Evolutionary conservation across 1,140 invertebrate genomes (phyloP).

Genomic region (Drosophila tristis): DNA sequence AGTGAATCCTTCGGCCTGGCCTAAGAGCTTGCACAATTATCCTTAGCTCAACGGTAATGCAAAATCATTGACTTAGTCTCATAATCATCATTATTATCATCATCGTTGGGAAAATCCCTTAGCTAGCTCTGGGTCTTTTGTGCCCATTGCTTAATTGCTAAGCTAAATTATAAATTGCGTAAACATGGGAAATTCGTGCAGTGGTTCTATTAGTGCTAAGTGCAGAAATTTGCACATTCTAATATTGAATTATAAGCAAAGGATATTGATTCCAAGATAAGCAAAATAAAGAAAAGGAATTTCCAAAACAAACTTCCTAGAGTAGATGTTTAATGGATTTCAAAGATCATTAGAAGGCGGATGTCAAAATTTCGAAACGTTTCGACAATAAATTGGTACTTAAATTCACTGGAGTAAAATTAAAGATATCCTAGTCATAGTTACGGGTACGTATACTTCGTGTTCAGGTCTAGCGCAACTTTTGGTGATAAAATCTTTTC

Average conservation of each 20-base stretch:
- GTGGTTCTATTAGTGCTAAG: background rate
- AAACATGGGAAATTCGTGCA: too few species aligned
- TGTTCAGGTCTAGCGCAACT: constrained; percentile 3
- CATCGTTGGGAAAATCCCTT: too few species aligned
- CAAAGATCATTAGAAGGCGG: too few species aligned
- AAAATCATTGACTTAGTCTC: constrained; percentile 15
- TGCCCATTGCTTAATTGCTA: too few species aligned
- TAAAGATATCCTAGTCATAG: background rate
- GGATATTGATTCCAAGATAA: too few species aligned
- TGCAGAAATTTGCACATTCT: background rate
- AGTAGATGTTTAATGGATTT: too few species aligned
- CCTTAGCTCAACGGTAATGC: constrained; percentile 11
- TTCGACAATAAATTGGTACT: too few species aligned
- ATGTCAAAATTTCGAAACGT: too few species aligned
- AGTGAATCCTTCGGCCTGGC: constrained; percentile 4
- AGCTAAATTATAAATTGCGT: too few species aligned
- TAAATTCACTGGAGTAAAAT: background rate
- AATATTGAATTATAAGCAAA: background rate
- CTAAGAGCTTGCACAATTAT: constrained; percentile 16
- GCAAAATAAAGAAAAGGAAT: too few species aligned
- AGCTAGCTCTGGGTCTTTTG: too few species aligned
- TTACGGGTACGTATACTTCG: constrained; percentile 36
- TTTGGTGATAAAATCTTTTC: constrained; percentile 16
- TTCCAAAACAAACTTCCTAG: too few species aligned
- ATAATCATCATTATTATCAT: background rate